Evolutionary conservation across 2,888 invertebrate species (phyloP).

Genomic region (Caenorhabditis sulstoni): DNA sequence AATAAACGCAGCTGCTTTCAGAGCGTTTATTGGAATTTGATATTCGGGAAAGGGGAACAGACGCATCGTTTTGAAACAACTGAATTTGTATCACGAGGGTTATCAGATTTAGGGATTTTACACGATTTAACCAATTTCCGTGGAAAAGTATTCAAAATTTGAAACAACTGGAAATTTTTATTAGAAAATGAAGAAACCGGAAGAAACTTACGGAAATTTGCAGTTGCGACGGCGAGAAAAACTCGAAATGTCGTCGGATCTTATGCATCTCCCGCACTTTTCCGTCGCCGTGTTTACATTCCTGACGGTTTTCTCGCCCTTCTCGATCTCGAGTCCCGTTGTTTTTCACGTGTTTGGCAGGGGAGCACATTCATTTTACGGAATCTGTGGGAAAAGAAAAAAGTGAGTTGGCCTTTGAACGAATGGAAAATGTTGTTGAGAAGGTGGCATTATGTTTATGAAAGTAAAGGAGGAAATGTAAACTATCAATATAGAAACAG

Average conservation of each 20-base stretch:
- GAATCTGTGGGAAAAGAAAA: not conserved
- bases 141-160: not conserved
- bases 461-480: no score
- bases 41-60: not conserved
- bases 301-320: not conserved
- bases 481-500: no score
- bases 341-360: conserved; percentile 41
- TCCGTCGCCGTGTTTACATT: conserved; percentile 32
- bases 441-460: no score
- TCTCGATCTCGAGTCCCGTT: conserved; percentile 2
- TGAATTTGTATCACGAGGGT: no score
- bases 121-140: no score
- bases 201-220: conserved; percentile 13
- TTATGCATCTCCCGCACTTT: conserved; percentile 6
- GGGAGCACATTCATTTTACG: conserved; percentile 1
- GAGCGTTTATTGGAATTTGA: conserved; percentile 44
- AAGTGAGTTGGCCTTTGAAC: not conserved
- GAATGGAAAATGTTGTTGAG: no score
- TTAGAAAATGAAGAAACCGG: not conserved
- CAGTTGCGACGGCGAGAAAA: not conserved
- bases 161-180: not conserved
- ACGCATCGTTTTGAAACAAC: no score
- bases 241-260: conserved; percentile 23
- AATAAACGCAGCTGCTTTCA: conserved; percentile 16
- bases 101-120: no score